These are phyloP conservation scores for Achlya flavicornis DNA, from an alignment of 2,888 invertebrate species.

Conservation along the genomic window DNA sequence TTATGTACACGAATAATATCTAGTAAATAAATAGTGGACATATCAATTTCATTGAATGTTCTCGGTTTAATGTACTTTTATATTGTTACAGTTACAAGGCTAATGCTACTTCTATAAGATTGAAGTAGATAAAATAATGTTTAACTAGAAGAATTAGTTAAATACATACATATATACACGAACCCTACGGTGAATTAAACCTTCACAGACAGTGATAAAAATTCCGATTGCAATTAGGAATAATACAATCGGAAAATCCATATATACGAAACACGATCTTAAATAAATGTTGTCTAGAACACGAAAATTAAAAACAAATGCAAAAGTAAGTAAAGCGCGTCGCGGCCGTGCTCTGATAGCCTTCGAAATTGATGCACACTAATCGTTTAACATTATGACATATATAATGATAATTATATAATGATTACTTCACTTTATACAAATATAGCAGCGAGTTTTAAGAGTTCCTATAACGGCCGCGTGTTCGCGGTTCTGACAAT, in stretches of 20 bases:
- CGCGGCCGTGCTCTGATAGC: slow-evolving; percentile 73
- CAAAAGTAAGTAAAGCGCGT: slow-evolving; percentile 29
- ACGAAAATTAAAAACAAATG: slow-evolving; percentile 12
- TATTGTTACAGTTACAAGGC: slow-evolving; percentile 52
- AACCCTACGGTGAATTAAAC: slow-evolving; percentile 6
- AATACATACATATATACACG: slow-evolving; percentile 7
- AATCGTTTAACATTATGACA: slow-evolving; percentile 79
- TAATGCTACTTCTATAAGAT: slow-evolving; percentile 43
- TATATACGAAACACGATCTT: no score
- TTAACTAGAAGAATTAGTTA: no score
- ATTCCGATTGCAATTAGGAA: no score
- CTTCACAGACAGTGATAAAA: slow-evolving; percentile 4
- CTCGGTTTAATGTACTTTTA: slow-evolving; percentile 61
- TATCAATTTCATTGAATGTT: slow-evolving; percentile 79
- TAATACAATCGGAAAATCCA: no score
- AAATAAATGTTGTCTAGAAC: not conserved
- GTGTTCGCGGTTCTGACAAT: slow-evolving; percentile 78
- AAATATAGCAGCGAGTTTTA: slow-evolving; percentile 90
- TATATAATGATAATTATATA: slow-evolving; percentile 80
- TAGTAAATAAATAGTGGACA: slow-evolving; percentile 79
- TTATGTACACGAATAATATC: slow-evolving; percentile 73
- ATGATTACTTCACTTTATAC: slow-evolving; percentile 86
- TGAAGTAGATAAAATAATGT: slow-evolving; percentile 41
- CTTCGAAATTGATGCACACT: slow-evolving; percentile 82
- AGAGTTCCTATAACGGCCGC: slow-evolving; percentile 88